These are phyloP conservation scores for Camptogramma bilineatum DNA, from an alignment of 2,888 invertebrate genomes.

Conservation along the genomic window DNA sequence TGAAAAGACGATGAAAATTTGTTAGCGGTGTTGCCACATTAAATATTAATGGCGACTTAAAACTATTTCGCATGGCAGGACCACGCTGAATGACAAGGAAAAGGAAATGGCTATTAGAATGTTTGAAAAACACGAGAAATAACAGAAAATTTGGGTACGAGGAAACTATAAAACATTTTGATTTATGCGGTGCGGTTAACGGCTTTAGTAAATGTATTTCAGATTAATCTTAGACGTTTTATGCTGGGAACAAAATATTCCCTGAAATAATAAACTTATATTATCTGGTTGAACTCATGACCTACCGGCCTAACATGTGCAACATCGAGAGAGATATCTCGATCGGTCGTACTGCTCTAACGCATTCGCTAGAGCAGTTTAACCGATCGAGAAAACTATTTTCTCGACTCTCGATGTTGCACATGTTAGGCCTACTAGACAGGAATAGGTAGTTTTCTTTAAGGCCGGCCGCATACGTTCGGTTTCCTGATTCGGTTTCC, in stretches of 20 bases:
- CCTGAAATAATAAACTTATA: background rate
- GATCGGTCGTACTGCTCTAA: too few relatives aligned
- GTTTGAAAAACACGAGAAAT: slow-evolving; percentile 69
- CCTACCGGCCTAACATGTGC: background rate
- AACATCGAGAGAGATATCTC: too few relatives aligned
- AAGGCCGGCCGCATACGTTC: too few relatives aligned
- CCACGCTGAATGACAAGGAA: slow-evolving; percentile 69
- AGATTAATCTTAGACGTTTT: slow-evolving; percentile 9
- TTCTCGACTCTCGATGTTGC: too few relatives aligned
- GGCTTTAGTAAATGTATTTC: slow-evolving; percentile 40
- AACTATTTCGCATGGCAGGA: slow-evolving; percentile 82
- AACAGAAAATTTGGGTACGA: slow-evolving; percentile 67
- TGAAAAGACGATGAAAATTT: slow-evolving; percentile 69
- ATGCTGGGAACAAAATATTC: background rate
- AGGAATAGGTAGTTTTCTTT: too few relatives aligned
- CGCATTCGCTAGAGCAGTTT: too few relatives aligned
- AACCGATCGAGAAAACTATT: too few relatives aligned
- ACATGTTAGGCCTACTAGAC: too few relatives aligned
- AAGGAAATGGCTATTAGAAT: slow-evolving; percentile 79
- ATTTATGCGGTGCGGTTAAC: slow-evolving; percentile 56
- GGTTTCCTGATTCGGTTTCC: too few relatives aligned
- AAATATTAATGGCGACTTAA: slow-evolving; percentile 79
- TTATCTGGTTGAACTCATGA: background rate
- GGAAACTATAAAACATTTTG: slow-evolving; percentile 72
- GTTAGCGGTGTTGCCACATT: slow-evolving; percentile 76